Base-by-base conservation (phyloP, 37 sponge, comb jelly and placozoan species). In the Cliona cf. orientalis region DNA sequence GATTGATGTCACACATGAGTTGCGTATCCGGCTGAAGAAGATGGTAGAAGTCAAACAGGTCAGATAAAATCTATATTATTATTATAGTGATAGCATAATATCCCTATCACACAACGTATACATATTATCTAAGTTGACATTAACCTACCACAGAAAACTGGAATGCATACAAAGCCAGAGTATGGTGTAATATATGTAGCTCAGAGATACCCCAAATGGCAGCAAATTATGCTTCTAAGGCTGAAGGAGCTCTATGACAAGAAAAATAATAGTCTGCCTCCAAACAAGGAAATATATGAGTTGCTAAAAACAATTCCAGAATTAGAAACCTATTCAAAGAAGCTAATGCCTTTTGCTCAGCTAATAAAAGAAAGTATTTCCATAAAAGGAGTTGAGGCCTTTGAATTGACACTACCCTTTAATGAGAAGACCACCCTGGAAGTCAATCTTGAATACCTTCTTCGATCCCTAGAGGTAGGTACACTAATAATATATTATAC, bases 331-430 rank as follows among this genome's bases (percentile, higher is more conserved):
- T 45, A 86, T 73, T 90, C 91, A 89, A 99, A 99, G 90, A 94
- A 96, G 64, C 82, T 93, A 42, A 99, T 99, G 99, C 97, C 95
- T 26, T 99, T 99, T 84, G 99, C 93, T 41, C 95, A 94, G 67
- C 34, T 69, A 35, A 62, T 92, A 0, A 99, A 99, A 85, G 96
- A n/a, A n/a, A n/a, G n/a, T n/a, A n/a, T n/a, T n/a, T n/a, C n/a
- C n/a, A n/a, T 94, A 36, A 84, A 88, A 59, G 91, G 91, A 32
- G 44, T 25, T 0, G 79, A 79, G 56, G 93, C 93, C 1, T 78
- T 96, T 1, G 89, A 90, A 25, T 69, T 79, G 12, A 69, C 69
- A 0, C 66, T 87, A 45, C 82, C 93, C 0, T 97, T 95, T 68
- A 74, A 84, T 81, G 94, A 97, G 75, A 86, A 77, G 26, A 75